Evolutionary conservation across 2,888 invertebrate genomes (phyloP), one percentile per base, ranked within the genome.

Genomic region (Mythimna lalbum): DNA sequence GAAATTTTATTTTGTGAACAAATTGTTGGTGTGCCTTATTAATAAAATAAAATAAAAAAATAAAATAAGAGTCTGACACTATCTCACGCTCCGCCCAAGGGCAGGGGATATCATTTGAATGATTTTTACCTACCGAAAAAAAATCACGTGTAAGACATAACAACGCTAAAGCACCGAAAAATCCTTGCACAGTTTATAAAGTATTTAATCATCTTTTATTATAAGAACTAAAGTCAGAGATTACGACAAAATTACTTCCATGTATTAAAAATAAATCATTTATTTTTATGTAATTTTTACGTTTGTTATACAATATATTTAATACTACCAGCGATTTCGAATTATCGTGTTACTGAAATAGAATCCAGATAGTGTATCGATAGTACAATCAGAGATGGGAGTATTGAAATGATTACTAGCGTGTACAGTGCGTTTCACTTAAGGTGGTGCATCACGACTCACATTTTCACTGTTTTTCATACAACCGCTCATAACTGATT

Each of bases 311-410:
- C 31, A 60, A 53, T 67, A 23, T 17, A 17, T 53, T 10, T 55
- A 47, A 56, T 53, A 21, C 23, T 27, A 23, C 21, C 17, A 68
- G 69, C 49, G 73, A 69, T 79, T 72, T 68, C 0, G 39, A 59
- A n/a, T 81, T 79, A 79, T 79, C 78, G 27, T 49, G 56, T 63
- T 56, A 68, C 79, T 47, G 43, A 73, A 78, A 81, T 69, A 79
- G 55, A 73, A 50, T 61, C 60, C 39, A 60, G 78, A 81, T 68
- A 63, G n/a, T 53, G 33, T 55, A 14, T 39, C 36, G 68, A 81
- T 79, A 63, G 60, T 57, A 50, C 19, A 53, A 78, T 81, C 73
- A 39, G 36, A 65, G 65, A 82, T 71, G 68, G 56, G 23, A 43
- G 21, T 63, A 47, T 63, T 52, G 53, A 61, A 53, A 67, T 65